Evolutionary conservation across 2,888 invertebrate species (phyloP).

Genomic region (Nymphalis polychloros): DNA sequence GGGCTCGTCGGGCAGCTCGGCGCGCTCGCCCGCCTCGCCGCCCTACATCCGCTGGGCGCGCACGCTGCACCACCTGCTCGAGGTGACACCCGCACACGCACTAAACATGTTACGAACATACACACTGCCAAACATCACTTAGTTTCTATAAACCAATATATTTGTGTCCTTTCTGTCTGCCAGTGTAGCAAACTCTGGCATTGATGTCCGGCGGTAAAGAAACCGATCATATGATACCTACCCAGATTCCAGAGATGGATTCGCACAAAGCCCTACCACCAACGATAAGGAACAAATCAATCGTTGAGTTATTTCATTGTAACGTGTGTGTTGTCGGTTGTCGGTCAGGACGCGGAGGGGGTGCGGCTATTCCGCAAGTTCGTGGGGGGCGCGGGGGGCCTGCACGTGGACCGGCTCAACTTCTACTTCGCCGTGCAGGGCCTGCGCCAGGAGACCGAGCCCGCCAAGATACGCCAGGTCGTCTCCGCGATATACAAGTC

Average conservation of each 20-base stretch:
- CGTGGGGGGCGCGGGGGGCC: conserved; percentile 89
- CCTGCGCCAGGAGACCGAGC: conserved; percentile 86
- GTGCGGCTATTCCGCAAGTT: conserved; percentile 92
- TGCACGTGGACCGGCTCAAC: conserved; percentile 90
- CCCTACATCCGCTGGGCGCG: conserved; percentile 95
- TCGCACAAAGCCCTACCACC: too few relatives aligned
- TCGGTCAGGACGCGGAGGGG: conserved; percentile 89
- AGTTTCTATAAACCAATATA: too few relatives aligned
- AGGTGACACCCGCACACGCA: conserved; percentile 58
- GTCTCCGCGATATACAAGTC: conserved; percentile 92
- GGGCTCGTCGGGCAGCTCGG: conserved; percentile 75
- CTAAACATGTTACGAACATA: neutral
- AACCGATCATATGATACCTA: too few relatives aligned
- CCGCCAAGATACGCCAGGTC: conserved; percentile 86
- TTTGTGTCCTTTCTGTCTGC: too few relatives aligned
- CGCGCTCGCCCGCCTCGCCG: conserved; percentile 77
- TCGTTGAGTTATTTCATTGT: too few relatives aligned
- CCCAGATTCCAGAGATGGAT: too few relatives aligned
- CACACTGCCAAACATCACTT: too few relatives aligned
- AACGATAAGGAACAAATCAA: too few relatives aligned
- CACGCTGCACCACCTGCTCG: conserved; percentile 90
- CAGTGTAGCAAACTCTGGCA: too few relatives aligned
- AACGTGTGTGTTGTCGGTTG: too few relatives aligned
- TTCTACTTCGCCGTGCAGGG: conserved; percentile 98
- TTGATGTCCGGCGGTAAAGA: too few relatives aligned